A percentile compares a stretch with the other conserved stretches of the same genome.
Conservation (phyloP, 2,797 vertebrate species). For the Pelochelys cantorii region DNA sequence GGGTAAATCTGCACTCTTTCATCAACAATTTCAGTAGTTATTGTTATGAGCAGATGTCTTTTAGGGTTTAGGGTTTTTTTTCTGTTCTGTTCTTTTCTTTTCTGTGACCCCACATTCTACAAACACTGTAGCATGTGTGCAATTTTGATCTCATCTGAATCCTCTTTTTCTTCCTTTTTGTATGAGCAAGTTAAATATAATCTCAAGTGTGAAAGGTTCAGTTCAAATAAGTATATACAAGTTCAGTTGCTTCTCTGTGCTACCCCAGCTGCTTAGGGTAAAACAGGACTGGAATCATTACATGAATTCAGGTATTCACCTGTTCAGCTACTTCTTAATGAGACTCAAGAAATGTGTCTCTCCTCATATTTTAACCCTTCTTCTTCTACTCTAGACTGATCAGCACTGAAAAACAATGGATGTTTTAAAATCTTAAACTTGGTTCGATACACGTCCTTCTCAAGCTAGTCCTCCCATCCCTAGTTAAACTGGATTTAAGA, state of each 20-base stretch:
- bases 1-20: neutral
- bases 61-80: neutral
- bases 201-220: neutral
- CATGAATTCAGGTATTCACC: neutral
- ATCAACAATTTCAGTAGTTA: constrained; percentile 9
- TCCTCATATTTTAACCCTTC: neutral
- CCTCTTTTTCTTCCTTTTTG: neutral
- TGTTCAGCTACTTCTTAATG: neutral
- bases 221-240: neutral
- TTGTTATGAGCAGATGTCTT: neutral
- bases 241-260: neutral
- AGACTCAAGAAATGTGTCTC: neutral
- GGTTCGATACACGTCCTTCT: neutral
- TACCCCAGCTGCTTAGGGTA: neutral
- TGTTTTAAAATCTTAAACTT: neutral
- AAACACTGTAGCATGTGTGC: neutral
- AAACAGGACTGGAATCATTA: neutral
- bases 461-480: neutral
- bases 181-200: neutral
- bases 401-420: neutral
- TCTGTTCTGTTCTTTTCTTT: neutral
- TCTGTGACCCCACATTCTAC: neutral
- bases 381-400: neutral
- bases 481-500: neutral
- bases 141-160: neutral